Base-by-base conservation (phyloP, 2,113 vertebrate species). In the Centropus unirufus region DNA sequence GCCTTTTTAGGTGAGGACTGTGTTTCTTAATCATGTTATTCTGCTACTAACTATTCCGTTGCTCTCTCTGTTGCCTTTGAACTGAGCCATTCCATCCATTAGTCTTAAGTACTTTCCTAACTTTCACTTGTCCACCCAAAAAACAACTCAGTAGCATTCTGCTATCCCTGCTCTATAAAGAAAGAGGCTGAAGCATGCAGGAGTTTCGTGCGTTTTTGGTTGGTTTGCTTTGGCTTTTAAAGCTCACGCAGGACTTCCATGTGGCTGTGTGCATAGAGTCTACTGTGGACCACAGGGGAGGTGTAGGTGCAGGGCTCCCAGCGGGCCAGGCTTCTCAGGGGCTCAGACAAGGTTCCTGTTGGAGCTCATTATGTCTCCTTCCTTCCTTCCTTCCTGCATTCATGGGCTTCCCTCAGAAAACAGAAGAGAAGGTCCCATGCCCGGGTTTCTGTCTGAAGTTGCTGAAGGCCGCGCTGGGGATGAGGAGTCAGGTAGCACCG, bases 261-360 rank as follows among this genome's bases (percentile, higher is more conserved):
- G 0, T 8, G 62, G 22, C 52, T 63, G 32, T 0, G 4, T 22
- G 58, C 15, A 3, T 12, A 44, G 39, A 6, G 5, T 17, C 24
- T 54, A 18, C 24, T 9, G 0, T 5, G 27, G 21, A 6, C 59
- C 30, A 0, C 19, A 24, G 42, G n/a, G 30, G 54, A 32, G 52
- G 55, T 23, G 52, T 51, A 14, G 16, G 34, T 3, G 51, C 36
- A 40, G 68, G 40, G 23, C 73, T 87, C 44, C 26, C 39, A 18
- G 61, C n/a, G 51, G 52, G 8, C 67, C 24, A 2, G 34, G 12
- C 44, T 86, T 57, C 34, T 17, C 34, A 14, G 49, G 19, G 52
- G 24, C 58, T 68, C 29, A 5, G 24, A 11, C 0, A 1, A 76
- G 39, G 22, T 57, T 44, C 46, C 40, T 42, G 6, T 34, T 83